Conservation (phyloP, 1,140 invertebrate genomes). For the Drosophila varians region DNA sequence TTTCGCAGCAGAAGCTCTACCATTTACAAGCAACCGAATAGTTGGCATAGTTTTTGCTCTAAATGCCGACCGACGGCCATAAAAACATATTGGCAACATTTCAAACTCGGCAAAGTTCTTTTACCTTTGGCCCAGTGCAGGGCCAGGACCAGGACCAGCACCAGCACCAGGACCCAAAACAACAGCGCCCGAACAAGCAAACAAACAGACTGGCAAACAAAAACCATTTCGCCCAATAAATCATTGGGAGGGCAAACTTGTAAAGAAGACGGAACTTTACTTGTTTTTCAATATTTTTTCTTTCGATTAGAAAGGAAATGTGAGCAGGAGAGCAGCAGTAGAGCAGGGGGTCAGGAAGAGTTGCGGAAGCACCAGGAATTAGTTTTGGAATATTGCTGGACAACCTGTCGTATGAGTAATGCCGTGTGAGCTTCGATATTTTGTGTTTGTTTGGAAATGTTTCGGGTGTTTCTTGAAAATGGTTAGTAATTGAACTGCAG, state of each 20-base stretch:
- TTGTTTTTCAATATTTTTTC: constrained; percentile 6
- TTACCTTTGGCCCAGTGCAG: constrained; percentile 72
- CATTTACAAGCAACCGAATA: constrained; percentile 41
- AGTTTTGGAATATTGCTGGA: constrained; percentile 27
- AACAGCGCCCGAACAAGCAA: constrained; percentile 28
- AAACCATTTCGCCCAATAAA: constrained; percentile 63
- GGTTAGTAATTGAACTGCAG: constrained; percentile 8
- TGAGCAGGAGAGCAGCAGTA: no score
- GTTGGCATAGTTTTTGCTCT: constrained; percentile 38
- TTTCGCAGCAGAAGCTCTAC: constrained; percentile 3
- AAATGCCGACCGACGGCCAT: constrained; percentile 8
- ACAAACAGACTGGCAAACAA: constrained; percentile 51
- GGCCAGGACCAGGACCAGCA: no score
- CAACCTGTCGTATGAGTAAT: constrained; percentile 23
- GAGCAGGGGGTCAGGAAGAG: no score
- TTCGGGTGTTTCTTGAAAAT: constrained; percentile 9
- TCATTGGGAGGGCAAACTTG: constrained; percentile 48
- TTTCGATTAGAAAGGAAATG: constrained; percentile 3
- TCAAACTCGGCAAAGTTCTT: constrained; percentile 68
- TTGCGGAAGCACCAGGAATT: constrained; percentile 23
- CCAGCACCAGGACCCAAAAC: constrained; percentile 29
- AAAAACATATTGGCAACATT: constrained; percentile 69
- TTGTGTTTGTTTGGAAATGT: not conserved
- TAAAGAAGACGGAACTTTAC: constrained; percentile 42
- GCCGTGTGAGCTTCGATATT: not conserved